Conservation (phyloP, 2,113 vertebrate genomes). For the Hemiscyllium ocellatum region DNA sequence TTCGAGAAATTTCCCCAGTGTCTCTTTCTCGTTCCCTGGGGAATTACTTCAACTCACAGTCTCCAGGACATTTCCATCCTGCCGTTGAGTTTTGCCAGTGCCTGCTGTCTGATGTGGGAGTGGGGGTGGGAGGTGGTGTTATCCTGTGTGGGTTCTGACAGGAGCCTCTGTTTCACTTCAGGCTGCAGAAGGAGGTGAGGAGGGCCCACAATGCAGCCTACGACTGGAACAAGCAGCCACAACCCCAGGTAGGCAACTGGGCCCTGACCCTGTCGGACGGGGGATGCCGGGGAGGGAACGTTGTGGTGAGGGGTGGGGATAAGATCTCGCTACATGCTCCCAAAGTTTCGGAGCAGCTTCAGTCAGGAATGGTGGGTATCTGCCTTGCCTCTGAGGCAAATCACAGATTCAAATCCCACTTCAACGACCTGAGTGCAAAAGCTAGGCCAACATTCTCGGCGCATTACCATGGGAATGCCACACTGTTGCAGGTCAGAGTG, state of each 20-base stretch:
- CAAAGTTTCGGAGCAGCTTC: not conserved
- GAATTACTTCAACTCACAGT: not conserved
- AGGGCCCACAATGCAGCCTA: conserved; percentile 44
- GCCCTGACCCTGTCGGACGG: not conserved
- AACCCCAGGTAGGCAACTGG: not conserved
- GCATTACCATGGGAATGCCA: not conserved
- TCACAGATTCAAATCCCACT: not conserved
- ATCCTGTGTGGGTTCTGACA: not conserved
- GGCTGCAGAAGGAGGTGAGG: conserved; percentile 45
- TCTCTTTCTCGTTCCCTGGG: not conserved
- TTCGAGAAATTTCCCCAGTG: not conserved
- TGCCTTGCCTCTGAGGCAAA: not conserved
- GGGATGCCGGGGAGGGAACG: conserved; percentile 24
- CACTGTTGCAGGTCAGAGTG: not conserved
- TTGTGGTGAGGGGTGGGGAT: no score
- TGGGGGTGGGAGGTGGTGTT: not conserved
- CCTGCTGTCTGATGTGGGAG: not conserved
- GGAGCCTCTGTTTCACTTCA: conserved; percentile 1
- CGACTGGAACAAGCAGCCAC: not conserved
- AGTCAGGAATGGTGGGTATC: not conserved
- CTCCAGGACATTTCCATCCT: not conserved
- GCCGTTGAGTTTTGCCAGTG: not conserved
- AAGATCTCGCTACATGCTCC: not conserved
- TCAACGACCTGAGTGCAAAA: not conserved
- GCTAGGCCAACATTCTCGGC: not conserved